A percentile compares a stretch with the other conserved stretches of the same genome.
These are phyloP conservation scores for Platycheirus rosarum DNA, from an alignment of 2,888 invertebrate species.

Conservation along the genomic window DNA sequence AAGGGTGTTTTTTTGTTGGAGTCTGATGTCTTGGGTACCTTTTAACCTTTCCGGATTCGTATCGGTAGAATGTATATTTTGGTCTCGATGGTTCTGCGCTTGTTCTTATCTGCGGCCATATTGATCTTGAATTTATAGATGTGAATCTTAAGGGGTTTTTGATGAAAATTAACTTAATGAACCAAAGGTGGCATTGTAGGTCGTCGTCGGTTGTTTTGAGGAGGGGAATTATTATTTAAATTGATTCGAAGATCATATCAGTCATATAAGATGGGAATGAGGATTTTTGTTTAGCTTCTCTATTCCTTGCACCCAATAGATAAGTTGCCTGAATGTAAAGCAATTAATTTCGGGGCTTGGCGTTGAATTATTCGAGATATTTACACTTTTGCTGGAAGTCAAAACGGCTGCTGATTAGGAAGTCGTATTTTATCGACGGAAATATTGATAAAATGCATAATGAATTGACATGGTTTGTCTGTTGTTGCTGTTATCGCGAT, in stretches of 20 bases:
- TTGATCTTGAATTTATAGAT: constrained; percentile 46
- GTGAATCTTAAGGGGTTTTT: constrained; percentile 23
- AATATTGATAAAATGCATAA: constrained; percentile 35
- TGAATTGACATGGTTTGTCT: constrained; percentile 46
- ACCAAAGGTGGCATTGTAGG: constrained; percentile 6
- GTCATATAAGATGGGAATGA: not conserved
- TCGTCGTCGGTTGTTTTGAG: not conserved
- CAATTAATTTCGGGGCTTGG: constrained; percentile 11
- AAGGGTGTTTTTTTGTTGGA: not conserved
- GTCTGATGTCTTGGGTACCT: not conserved
- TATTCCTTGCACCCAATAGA: not conserved
- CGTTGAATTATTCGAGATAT: constrained; percentile 30
- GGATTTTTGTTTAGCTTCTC: constrained; percentile 5
- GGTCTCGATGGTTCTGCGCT: constrained; percentile 15
- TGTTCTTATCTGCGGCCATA: constrained; percentile 37
- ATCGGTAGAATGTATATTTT: constrained; percentile 29
- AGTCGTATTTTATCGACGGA: constrained; percentile 49
- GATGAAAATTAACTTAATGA: constrained; percentile 55
- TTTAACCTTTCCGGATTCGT: constrained; percentile 29
- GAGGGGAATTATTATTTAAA: constrained; percentile 43
- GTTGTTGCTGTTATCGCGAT: constrained; percentile 33
- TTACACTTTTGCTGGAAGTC: constrained; percentile 25
- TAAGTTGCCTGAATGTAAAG: constrained; percentile 3
- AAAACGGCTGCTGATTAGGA: constrained; percentile 40
- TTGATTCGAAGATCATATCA: constrained; percentile 44